phyloP scores from a whole-genome alignment of 2,113 vertebrate genomes.

The Oostethus manadensis region DNA sequence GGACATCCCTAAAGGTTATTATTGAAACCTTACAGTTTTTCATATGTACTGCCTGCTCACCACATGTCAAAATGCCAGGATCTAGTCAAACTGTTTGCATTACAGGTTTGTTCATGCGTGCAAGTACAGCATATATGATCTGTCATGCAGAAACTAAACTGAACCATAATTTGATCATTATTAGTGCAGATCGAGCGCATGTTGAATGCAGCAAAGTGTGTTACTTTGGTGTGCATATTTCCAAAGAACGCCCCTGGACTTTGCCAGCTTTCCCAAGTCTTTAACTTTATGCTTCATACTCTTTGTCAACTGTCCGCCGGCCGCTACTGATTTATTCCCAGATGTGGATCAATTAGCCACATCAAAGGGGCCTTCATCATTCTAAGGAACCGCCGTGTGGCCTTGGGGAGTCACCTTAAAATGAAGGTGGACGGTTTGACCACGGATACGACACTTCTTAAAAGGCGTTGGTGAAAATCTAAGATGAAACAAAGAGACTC shows the following conservation, averaged over 20 bases:
- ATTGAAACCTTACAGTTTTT: too few species aligned
- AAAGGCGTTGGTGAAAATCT: constrained; percentile 8
- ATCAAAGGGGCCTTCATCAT: constrained; percentile 31
- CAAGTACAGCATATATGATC: too few species aligned
- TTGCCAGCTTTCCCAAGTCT: background rate
- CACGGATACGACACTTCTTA: background rate
- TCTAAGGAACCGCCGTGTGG: constrained; percentile 5
- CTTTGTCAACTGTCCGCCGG: background rate
- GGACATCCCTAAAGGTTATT: too few species aligned
- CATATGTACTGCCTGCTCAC: too few species aligned
- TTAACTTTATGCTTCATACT: background rate
- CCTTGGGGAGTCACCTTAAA: constrained; percentile 12
- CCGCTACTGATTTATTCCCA: constrained; percentile 18
- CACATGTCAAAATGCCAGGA: too few species aligned
- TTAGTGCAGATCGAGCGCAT: background rate
- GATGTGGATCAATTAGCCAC: constrained; percentile 27
- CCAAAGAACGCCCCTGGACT: background rate
- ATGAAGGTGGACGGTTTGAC: constrained; percentile 18
- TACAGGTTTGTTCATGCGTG: too few species aligned
- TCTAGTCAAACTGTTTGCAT: too few species aligned
- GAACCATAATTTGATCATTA: background rate
- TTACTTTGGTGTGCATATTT: background rate
- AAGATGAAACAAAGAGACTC: constrained; percentile 10
- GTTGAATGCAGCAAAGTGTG: constrained; percentile 1
- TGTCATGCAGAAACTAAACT: too few species aligned